phyloP scores from a whole-genome alignment of 2,797 vertebrate species.

The Poeciliopsis paucimaculata region DNA sequence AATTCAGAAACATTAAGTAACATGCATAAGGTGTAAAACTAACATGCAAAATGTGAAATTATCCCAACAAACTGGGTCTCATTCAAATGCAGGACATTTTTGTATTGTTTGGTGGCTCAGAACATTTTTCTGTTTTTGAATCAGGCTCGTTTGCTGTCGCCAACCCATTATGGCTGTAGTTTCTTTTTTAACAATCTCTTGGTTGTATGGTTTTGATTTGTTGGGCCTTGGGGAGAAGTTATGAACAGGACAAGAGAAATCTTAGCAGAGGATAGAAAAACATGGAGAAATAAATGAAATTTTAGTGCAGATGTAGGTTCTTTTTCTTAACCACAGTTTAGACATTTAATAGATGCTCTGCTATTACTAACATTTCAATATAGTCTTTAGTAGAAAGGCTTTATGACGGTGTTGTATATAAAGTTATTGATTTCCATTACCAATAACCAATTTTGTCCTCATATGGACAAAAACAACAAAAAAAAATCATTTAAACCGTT shows the following conservation, averaged over 20 bases:
- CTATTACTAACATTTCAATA: not conserved
- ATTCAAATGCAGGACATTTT: not conserved
- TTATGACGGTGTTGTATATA: too few relatives aligned
- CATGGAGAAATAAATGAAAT: not conserved
- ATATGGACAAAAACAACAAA: too few relatives aligned
- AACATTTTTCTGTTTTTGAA: not conserved
- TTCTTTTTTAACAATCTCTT: not conserved
- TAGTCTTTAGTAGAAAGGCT: not conserved
- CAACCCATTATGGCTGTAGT: not conserved
- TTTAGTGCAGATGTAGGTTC: not conserved
- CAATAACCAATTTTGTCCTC: too few relatives aligned
- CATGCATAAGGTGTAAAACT: not conserved
- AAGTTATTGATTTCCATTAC: too few relatives aligned
- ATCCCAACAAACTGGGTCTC: not conserved
- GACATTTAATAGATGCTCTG: not conserved
- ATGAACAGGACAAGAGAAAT: not conserved
- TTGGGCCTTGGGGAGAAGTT: not conserved
- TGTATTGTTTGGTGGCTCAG: not conserved
- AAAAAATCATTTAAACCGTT: not conserved
- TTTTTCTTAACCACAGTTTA: not conserved
- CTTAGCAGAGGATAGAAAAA: not conserved
- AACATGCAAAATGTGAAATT: not conserved
- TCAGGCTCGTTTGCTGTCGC: not conserved
- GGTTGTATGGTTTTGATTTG: not conserved
- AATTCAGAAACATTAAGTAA: not conserved